Conservation (phyloP, 2,113 vertebrate species). For the Cryptoleucopteryx plumbea region DNA sequence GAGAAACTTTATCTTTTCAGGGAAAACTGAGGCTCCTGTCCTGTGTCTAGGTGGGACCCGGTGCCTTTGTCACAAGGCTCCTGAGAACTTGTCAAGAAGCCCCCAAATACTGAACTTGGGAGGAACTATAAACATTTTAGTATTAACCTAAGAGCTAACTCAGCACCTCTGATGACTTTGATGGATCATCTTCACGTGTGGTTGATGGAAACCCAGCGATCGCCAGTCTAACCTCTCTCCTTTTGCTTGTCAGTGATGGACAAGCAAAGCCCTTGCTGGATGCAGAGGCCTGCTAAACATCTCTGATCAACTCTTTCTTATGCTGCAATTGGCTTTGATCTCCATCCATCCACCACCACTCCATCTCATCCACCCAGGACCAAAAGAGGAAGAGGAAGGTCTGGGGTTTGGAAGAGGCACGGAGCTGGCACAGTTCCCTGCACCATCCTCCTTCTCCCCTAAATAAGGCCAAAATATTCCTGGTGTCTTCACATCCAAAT, state of each 20-base stretch:
- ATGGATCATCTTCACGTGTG: fast-evolving
- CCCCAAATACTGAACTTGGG: not conserved
- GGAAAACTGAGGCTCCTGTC: not conserved
- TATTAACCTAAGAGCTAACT: not conserved
- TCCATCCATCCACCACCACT: not conserved
- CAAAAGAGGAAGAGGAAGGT: not conserved
- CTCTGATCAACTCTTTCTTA: not conserved
- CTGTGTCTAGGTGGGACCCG: no score
- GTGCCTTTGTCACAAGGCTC: not conserved
- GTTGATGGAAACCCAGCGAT: not conserved
- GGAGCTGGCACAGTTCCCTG: not conserved
- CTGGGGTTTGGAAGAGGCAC: not conserved
- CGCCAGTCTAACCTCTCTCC: not conserved
- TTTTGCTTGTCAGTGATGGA: not conserved
- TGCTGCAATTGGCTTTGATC: not conserved
- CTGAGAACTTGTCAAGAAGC: not conserved
- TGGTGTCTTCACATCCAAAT: not conserved
- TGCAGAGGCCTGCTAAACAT: not conserved
- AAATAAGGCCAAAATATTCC: not conserved
- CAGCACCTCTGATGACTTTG: fast-evolving
- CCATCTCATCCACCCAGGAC: not conserved
- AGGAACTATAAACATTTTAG: not conserved
- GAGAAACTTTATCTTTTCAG: not conserved
- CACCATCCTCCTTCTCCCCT: not conserved
- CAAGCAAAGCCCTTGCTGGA: not conserved